Evolutionary conservation across 1,140 invertebrate genomes (phyloP), one percentile per base, ranked within the genome.

Genomic region (Dendrolimus kikuchii): DNA sequence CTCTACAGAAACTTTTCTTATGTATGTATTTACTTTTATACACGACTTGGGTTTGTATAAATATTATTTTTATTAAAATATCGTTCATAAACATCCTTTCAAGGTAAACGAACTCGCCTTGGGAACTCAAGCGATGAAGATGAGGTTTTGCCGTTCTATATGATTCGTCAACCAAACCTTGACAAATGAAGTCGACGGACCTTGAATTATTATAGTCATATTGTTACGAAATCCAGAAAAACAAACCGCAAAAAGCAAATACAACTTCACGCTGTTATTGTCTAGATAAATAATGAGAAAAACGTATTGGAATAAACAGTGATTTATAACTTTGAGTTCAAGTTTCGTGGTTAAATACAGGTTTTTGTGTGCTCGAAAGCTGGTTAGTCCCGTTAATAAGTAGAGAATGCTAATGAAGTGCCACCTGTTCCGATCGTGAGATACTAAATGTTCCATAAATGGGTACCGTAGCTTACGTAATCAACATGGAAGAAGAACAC

Each of bases 381-480:
- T 56, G 66, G 57, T 56, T 47, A 61, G 63, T 76, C 61, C 67
- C 68, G 70, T 77, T 76, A 81, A 77, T 74, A 66, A 77, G 64
- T 61, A 63, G 64, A 62, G 68, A 65, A 74, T 81, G 72, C 63
- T 79, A 78, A 82, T 78, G 75, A 75, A 74, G 55, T 53, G 56
- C 66, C 71, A 74, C 69, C 64, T 70, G 68, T 56, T 64, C 55
- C 58, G 55, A 44, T 38, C 49, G 62, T 53, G 64, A 57, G 49
- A 57, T 51, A 23, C 23, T 23, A 23, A 54, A 46, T 43, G 7
- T 37, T 36, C 23, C 7, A 37, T 10, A 49, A 43, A 8, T 43
- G 8, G 8, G 8, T 9, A 9, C 42, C 8, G 42, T 9, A 43
- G 8, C 42, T 43, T 43, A 49, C 10, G 5, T 38, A 49, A 23